These are phyloP conservation scores for Erythrocercus mccallii DNA, from an alignment of 2,113 vertebrate species.

Conservation along the genomic window DNA sequence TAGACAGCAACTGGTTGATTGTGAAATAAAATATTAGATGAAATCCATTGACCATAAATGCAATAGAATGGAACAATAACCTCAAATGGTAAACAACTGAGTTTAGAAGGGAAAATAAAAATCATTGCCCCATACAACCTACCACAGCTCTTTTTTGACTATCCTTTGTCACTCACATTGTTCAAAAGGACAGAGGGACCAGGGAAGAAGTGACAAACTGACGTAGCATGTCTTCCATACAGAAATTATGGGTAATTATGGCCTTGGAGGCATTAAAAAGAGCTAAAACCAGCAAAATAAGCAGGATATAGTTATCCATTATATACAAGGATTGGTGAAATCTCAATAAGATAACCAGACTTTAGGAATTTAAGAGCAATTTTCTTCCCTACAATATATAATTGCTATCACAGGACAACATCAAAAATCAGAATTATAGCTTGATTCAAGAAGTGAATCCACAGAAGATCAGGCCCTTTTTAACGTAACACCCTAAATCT, in stretches of 20 bases:
- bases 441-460: background rate
- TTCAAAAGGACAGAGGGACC: background rate
- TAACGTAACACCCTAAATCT: background rate
- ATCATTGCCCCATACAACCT: background rate
- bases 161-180: background rate
- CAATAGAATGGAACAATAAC: background rate
- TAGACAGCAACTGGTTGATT: background rate
- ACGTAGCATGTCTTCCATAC: background rate
- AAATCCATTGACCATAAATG: background rate
- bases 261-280: background rate
- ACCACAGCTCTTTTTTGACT: rapidly evolving
- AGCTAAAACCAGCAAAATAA: background rate
- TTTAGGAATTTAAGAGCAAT: background rate
- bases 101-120: background rate
- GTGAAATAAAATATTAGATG: background rate
- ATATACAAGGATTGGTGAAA: background rate
- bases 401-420: background rate
- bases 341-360: background rate
- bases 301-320: background rate
- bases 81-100: background rate
- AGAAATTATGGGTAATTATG: background rate
- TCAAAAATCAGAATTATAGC: background rate
- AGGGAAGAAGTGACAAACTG: background rate
- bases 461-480: background rate
- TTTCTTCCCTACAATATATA: background rate